Conservation (phyloP, 37 sponge, comb jelly and placozoan genomes). For the Aphrocallistes beatrix region DNA sequence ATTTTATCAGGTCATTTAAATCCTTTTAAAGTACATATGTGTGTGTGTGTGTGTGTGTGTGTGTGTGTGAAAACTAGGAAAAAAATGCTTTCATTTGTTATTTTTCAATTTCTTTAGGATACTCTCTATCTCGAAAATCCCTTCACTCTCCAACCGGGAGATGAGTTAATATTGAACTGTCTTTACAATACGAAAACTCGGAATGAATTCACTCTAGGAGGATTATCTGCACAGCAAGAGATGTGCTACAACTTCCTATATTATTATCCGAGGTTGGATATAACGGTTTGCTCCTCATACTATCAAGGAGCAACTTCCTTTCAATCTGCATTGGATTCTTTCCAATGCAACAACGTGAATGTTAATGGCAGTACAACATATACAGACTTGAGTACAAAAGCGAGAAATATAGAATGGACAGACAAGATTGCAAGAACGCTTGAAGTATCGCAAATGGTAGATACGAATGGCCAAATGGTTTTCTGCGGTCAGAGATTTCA, state of each 20-base stretch:
- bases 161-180: slow-evolving; percentile 3
- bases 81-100: too few relatives aligned
- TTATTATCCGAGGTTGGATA: background rate
- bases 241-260: slow-evolving; percentile 21
- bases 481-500: background rate
- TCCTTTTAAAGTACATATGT: too few relatives aligned
- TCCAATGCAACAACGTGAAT: slow-evolving; percentile 6
- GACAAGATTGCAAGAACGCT: background rate
- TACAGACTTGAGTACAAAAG: background rate
- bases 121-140: background rate
- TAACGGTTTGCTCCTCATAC: background rate
- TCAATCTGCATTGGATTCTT: background rate
- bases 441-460: background rate
- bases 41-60: too few relatives aligned
- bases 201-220: background rate
- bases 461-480: background rate
- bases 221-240: slow-evolving; percentile 2
- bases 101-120: too few relatives aligned
- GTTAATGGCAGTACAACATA: background rate
- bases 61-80: too few relatives aligned
- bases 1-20: too few relatives aligned
- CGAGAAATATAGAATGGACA: background rate
- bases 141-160: background rate
- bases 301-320: background rate
- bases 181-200: background rate